Evolutionary conservation across 2,888 invertebrate species (phyloP), one percentile per base, ranked within the genome.

Genomic region (Oasisia sp.): DNA sequence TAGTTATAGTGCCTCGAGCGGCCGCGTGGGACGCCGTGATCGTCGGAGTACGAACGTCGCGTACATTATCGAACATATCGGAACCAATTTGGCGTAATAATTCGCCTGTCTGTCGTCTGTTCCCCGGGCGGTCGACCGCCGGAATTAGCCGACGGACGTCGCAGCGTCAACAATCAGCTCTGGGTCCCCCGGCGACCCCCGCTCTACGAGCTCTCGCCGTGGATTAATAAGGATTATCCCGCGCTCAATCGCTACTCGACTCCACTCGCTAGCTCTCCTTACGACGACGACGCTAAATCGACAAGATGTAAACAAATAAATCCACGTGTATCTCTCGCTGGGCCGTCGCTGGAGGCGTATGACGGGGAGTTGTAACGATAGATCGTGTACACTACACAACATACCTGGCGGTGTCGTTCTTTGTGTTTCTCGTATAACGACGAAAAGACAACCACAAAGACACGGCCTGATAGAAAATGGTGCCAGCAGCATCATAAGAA

Each of bases 21-120:
- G n/a, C 74, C 74, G 74, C 19, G 27, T 1, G 19, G 74, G 74
- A 11, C 50, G 50, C 50, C 9, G 50, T 50, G 50, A 7, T 14
- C 74, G 19, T 19, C 74, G 19, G 5, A 74, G 19, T 27, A 19
- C 14, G 74, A 19, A 7, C 7, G 27, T 74, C 74, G 27, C 27
- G 27, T 74, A 74, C 74, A 74, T 74, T 74, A 74, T 74, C 74
- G 74, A 74, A 74, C 74, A 74, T 74, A 74, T 74, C 74, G n/a
- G 27, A 74, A 74, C 74, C 74, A 74, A 74, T 74, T 74, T 74
- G 74, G 27, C 74, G 27, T 74, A 74, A 74, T 74, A 74, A 74
- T 74, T 74, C 74, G 74, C 74, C 74, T 74, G 74, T 74, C 74
- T 74, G 74, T 74, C 74, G 19, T 74, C 19, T 74, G 74, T 19